These are phyloP conservation scores for Stramonita haemastoma DNA, from an alignment of 2,888 invertebrate species.

Conservation along the genomic window DNA sequence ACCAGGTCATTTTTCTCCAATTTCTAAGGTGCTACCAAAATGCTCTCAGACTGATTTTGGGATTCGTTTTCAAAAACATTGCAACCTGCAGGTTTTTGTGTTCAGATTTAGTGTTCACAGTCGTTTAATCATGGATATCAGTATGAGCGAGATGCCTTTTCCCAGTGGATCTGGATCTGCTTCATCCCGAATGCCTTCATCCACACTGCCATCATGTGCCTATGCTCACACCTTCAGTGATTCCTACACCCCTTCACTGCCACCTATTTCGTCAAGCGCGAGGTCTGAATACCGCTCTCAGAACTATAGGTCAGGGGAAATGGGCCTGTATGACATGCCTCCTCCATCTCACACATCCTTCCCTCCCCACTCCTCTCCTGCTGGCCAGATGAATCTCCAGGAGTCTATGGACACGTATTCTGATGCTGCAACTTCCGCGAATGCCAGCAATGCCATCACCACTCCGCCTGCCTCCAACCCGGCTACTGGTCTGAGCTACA, in stretches of 20 bases:
- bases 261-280: neutral
- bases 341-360: neutral
- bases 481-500: neutral
- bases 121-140: neutral
- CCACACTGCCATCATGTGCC: slow-evolving; percentile 3
- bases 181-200: neutral
- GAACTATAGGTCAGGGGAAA: too few species aligned
- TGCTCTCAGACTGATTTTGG: too few species aligned
- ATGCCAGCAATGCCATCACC: neutral
- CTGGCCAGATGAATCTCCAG: neutral
- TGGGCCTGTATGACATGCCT: neutral
- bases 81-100: too few species aligned
- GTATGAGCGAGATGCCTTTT: neutral
- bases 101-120: too few species aligned
- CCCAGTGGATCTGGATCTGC: neutral
- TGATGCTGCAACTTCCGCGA: neutral
- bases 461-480: neutral
- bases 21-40: too few species aligned
- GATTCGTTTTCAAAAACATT: too few species aligned
- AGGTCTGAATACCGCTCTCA: neutral
- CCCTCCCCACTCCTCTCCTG: neutral
- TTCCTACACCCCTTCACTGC: neutral
- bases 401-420: neutral
- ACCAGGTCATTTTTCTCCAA: too few species aligned
- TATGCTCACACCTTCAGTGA: neutral